These are phyloP conservation scores for Andrena minutula DNA, from an alignment of 2,888 invertebrate genomes.

Conservation along the genomic window DNA sequence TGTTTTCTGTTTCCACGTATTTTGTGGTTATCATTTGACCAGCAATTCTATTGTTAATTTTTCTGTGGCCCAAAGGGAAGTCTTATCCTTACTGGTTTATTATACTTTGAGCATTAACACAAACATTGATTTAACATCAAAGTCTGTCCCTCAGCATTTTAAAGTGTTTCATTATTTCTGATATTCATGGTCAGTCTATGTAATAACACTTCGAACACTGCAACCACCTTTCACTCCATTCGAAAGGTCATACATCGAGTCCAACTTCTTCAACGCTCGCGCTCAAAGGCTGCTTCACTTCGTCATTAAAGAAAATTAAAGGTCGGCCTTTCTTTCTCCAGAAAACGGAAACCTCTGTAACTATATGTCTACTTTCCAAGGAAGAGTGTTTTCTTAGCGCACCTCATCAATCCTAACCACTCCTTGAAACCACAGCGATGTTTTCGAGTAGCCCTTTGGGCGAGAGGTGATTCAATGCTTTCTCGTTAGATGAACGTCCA, in stretches of 20 bases:
- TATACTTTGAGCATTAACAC: too few species aligned
- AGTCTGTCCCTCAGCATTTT: too few species aligned
- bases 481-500: conserved; percentile 66
- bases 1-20: not conserved
- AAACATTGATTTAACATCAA: too few species aligned
- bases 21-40: not conserved
- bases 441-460: conserved; percentile 41
- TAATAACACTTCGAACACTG: not conserved
- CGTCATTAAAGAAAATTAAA: conserved; percentile 76
- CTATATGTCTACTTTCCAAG: conserved; percentile 53
- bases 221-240: conserved; percentile 20
- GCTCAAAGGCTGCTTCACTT: conserved; percentile 68
- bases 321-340: conserved; percentile 63
- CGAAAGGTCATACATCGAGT: conserved; percentile 19
- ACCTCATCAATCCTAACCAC: conserved; percentile 62
- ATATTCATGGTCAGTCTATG: not conserved
- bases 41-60: not conserved
- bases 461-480: conserved; percentile 71
- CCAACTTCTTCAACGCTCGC: conserved; percentile 8
- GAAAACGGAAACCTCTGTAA: conserved; percentile 35
- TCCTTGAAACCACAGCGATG: conserved; percentile 40
- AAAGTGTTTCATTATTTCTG: not conserved
- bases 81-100: too few species aligned
- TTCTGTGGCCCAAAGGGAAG: too few species aligned
- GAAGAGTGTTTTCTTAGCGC: conserved; percentile 63